Evolutionary conservation across 2,888 invertebrate species (phyloP).

Genomic region (Coremacera marginata): DNA sequence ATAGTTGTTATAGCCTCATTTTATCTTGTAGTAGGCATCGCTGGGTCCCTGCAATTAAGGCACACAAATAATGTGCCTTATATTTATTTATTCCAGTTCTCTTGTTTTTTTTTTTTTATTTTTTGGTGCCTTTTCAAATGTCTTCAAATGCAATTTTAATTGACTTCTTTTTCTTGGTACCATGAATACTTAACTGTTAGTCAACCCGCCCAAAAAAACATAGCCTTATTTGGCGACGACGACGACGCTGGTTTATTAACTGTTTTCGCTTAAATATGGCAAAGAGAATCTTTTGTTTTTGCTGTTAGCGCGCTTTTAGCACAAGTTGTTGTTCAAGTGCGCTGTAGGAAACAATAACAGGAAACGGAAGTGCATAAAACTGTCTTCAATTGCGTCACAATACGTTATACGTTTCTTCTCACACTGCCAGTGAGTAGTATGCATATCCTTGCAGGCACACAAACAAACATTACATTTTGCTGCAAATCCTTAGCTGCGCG

Average conservation of each 20-base stretch:
- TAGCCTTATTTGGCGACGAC: neutral
- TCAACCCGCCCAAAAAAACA: neutral
- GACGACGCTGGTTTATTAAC: conserved; percentile 6
- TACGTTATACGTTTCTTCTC: conserved; percentile 15
- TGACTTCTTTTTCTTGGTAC: conserved; percentile 7
- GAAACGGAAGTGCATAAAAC: conserved; percentile 38
- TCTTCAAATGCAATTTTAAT: conserved; percentile 30
- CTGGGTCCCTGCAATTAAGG: conserved; percentile 1
- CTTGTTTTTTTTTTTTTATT: neutral
- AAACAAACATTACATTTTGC: neutral
- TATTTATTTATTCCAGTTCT: neutral
- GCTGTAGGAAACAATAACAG: conserved; percentile 31
- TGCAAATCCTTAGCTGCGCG: neutral
- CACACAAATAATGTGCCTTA: neutral
- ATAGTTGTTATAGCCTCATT: neutral
- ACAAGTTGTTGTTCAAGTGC: conserved; percentile 2
- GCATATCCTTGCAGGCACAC: neutral
- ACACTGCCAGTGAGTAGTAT: neutral
- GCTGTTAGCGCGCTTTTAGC: neutral
- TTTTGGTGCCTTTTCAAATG: neutral
- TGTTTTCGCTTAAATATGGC: neutral
- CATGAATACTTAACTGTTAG: neutral
- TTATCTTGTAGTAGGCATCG: neutral
- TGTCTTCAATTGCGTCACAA: conserved; percentile 39
- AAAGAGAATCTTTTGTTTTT: neutral